phyloP scores from a whole-genome alignment of 2,888 invertebrate species.

The Eupithecia pulchellata region DNA sequence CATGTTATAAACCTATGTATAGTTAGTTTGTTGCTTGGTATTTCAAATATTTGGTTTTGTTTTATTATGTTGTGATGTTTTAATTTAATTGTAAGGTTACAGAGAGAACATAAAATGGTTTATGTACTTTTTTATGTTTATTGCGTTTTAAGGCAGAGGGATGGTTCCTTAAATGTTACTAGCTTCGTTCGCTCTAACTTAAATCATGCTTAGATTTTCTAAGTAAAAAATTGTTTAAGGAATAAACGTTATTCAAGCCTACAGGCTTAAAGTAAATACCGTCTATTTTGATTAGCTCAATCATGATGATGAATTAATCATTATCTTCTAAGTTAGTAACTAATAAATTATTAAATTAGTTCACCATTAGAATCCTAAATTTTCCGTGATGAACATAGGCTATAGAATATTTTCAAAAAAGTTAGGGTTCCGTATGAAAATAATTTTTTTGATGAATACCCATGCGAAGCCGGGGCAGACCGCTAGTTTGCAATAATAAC shows the following conservation, averaged over 20 bases:
- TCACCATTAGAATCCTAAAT: no score
- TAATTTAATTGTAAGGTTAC: slow-evolving; percentile 20
- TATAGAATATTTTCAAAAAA: no score
- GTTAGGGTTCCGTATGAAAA: no score
- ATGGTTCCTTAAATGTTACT: neutral
- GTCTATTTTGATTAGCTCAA: neutral
- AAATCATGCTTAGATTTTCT: neutral
- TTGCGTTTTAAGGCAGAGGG: neutral
- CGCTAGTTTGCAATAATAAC: no score
- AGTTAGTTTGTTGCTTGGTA: slow-evolving; percentile 8
- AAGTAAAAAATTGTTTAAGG: neutral
- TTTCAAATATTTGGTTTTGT: slow-evolving; percentile 35
- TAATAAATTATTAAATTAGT: no score
- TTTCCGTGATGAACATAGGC: no score
- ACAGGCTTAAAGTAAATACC: no score
- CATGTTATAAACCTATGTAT: slow-evolving; percentile 41
- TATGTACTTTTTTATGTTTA: neutral
- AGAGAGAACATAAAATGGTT: neutral
- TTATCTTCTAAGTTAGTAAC: neutral
- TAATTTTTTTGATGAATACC: no score
- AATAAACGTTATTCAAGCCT: no score
- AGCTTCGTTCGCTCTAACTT: neutral
- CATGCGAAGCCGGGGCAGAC: no score
- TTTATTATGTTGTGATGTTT: slow-evolving; percentile 41
- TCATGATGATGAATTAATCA: neutral